phyloP scores from a whole-genome alignment of 2,888 invertebrate genomes.

The Isotomurus palustris region DNA sequence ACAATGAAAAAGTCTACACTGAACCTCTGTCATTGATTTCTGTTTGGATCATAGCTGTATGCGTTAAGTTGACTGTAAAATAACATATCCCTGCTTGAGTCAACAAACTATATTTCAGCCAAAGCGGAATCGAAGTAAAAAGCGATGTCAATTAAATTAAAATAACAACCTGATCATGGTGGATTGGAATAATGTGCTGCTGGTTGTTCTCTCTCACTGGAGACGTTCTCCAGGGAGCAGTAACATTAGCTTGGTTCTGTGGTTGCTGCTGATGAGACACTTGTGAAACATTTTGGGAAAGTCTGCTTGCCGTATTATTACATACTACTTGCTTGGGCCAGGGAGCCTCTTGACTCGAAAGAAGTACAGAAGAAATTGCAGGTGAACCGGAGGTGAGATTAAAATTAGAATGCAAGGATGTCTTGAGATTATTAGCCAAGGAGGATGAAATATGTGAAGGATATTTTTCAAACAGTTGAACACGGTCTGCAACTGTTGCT shows the following conservation, averaged over 20 bases:
- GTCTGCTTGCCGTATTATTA: slow-evolving; percentile 13
- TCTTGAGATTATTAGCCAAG: neutral
- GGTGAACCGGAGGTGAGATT: neutral
- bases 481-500: slow-evolving; percentile 45
- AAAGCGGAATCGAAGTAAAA: no score
- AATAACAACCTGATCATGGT: slow-evolving; percentile 28
- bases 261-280: slow-evolving; percentile 29
- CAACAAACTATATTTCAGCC: no score
- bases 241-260: slow-evolving; percentile 15
- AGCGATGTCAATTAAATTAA: neutral
- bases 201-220: slow-evolving; percentile 22
- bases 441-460: slow-evolving; percentile 33
- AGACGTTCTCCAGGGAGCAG: slow-evolving; percentile 33
- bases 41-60: no score
- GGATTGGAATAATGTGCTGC: slow-evolving; percentile 9
- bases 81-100: no score
- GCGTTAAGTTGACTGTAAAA: no score
- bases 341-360: slow-evolving; percentile 13
- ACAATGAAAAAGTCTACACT: no score
- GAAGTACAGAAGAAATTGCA: neutral
- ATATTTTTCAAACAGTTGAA: slow-evolving; percentile 46
- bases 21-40: no score
- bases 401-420: neutral
- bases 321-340: slow-evolving; percentile 7
- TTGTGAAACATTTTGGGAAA: no score